Evolutionary conservation across 30 jellyfish, hydroid and myxozoan genomes (phyloP), one percentile per base, ranked within the genome.

Genomic region (Catostylus mosaicus): DNA sequence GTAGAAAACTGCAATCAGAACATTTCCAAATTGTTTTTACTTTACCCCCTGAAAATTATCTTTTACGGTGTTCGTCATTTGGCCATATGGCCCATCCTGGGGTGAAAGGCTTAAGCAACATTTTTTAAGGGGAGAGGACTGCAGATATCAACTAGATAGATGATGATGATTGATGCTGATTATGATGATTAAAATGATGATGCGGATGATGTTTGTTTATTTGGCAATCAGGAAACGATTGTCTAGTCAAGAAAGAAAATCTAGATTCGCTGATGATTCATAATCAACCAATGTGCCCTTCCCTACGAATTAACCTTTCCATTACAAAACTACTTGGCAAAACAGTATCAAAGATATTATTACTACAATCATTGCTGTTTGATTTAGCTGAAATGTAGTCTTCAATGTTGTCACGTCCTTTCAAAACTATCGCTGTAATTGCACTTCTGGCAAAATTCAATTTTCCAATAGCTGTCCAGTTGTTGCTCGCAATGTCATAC

Each of bases 381-480:
- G 77, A 18, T 1, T 63, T 51, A 51, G 56, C 48, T 23, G 75
- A 52, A 2, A 80, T 31, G 46, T 36, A 80, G 65, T 80, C 90
- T 24, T 50, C 61, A 18, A 66, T 31, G 59, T 80, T 80, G 23
- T 19, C 31, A 32, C 64, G n/a, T 20, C 83, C 83, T 5, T 36
- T 74, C 8, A 90, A 57, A 1, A 72, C 83, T 7, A 52, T 27
- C 0, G 97, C 96, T 47, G 66, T 75, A 86, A 90, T 90, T 27
- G 97, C 97, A 65, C 96, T 84, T 38, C 97, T 45, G 0, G 83
- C 71, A 30, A 30, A 68, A 38, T 69, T 75, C 36, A 82, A 26
- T 32, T 61, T 77, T 23, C 83, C 81, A 56, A 78, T 75, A 0
- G 59, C 32, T 32, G 84, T 62, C 97, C 97, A 90, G 10, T 36